Base-by-base conservation (phyloP, 1,140 invertebrate species). In the Glomeris maerens region DNA sequence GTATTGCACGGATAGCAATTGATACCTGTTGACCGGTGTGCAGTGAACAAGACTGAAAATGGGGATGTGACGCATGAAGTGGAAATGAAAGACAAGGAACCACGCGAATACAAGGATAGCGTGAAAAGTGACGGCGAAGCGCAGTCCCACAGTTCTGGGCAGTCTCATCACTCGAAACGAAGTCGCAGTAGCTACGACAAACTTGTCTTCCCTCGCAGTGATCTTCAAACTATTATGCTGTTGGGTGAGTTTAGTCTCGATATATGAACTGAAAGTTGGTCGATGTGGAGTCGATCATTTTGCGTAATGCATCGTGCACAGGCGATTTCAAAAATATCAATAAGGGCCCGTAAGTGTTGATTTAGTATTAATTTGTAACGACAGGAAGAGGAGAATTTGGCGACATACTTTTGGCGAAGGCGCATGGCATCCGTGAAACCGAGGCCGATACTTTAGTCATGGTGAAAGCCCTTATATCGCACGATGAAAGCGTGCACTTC, bases 351-450 rank as follows among this genome's bases (percentile, higher is more conserved):
- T 59, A 21, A 31, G 21, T 26, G 23, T 14, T 17, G 28, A 27
- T 13, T 41, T 25, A 40, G 31, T 36, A 42, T 21, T 21, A 42
- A 21, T 42, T 42, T 21, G 4, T 5, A 42, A 42, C 17, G 31
- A 17, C 51, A 75, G 85, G 90, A 27, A 80, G 85, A 27, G 88
- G 89, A 5, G 81, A 90, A 58, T 93, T 90, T 61, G 90, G 91
- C 0, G 89, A 94, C 60, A 79, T 94, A 1, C 81, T 84, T 59
- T 68, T 91, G 3, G 81, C 81, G 0, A 84, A 80, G 63, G 74
- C 73, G 4, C 63, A 67, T 53, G 62, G 62, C 14, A 59, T 72
- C 3, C 47, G 61, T 17, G 62, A 66, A n/a, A 59, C 56, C 26
- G 66, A 70, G 49, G 59, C 55, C 10, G 66, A 67, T 59, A 70